These are phyloP conservation scores for Mormoops blainvillei DNA, from an alignment of 2,113 vertebrate species.

Conservation along the genomic window DNA sequence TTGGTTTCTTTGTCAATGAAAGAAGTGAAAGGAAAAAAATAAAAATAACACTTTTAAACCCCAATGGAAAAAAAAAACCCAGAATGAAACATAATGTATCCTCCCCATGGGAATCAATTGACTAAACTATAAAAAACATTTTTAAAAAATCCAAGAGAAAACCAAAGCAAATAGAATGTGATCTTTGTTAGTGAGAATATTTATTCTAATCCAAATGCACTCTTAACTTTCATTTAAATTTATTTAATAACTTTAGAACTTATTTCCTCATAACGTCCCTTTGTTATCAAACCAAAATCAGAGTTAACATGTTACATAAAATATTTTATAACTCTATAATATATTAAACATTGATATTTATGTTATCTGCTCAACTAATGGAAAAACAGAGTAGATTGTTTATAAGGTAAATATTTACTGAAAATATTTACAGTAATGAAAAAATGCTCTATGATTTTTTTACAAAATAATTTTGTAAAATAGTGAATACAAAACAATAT, in stretches of 20 bases:
- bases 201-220: background rate
- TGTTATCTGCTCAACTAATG: background rate
- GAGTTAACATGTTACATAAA: conserved; percentile 14
- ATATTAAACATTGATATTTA: background rate
- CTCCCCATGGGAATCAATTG: background rate
- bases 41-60: background rate
- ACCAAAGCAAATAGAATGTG: conserved; percentile 14
- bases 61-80: background rate
- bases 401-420: background rate
- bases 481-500: too few species aligned
- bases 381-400: background rate
- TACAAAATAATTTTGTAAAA: too few species aligned
- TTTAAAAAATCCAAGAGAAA: background rate
- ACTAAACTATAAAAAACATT: background rate
- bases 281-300: background rate
- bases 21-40: background rate
- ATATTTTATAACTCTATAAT: conserved; percentile 8
- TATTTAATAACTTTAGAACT: background rate
- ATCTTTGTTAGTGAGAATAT: background rate
- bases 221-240: conserved; percentile 43
- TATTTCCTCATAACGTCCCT: background rate
- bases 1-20: background rate
- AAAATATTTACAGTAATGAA: background rate
- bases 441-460: background rate
- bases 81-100: conserved; percentile 17